Evolutionary conservation across 2,888 invertebrate genomes (phyloP), one percentile per base, ranked within the genome.

Genomic region (Podabrus alpinus): DNA sequence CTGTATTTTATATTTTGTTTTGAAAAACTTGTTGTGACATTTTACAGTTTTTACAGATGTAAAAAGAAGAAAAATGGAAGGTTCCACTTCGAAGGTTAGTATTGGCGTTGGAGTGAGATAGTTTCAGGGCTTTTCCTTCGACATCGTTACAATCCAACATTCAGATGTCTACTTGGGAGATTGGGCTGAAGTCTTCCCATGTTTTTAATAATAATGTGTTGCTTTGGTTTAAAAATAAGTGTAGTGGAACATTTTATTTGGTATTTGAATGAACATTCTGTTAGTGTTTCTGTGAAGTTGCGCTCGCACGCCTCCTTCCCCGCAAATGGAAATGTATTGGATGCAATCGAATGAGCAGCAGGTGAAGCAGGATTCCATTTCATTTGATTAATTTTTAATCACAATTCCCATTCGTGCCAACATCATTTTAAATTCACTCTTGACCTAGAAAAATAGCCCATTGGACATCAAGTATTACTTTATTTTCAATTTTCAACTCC

Each of bases 41-140:
- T 62, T 19, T 19, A 15, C 70, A 67, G 21, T 15, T 75, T 78
- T 69, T 80, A 80, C 89, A 93, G 95, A 95, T 88, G 90, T 92
- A 84, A 95, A 95, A 90, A 91, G 95, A 88, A 93, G 95, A 89
- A 95, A 95, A 92, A 87, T 95, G 89, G 95, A 95, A 88, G 90
- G 89, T 88, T 89, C 91, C 85, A 91, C 91, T 87, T 91, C 93
- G 90, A 95, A 95, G 94, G 95, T 95, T 92, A 92, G 93, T 93
- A 93, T 92, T 89, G 90, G 89, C 88, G 89, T 90, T 86, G 86
- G 83, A 84, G 85, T 86, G 76, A 83, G 84, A 85, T 76, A 76
- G 73, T 86, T 86, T 87, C 84, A 87, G 86, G 86, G 86, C 80
- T 77, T 78, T 77, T 76, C 78, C 77, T 59, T 68, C 74, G n/a